Evolutionary conservation across 2,113 vertebrate genomes (phyloP), one percentile per base, ranked within the genome.

Genomic region (Ellobius talpinus): DNA sequence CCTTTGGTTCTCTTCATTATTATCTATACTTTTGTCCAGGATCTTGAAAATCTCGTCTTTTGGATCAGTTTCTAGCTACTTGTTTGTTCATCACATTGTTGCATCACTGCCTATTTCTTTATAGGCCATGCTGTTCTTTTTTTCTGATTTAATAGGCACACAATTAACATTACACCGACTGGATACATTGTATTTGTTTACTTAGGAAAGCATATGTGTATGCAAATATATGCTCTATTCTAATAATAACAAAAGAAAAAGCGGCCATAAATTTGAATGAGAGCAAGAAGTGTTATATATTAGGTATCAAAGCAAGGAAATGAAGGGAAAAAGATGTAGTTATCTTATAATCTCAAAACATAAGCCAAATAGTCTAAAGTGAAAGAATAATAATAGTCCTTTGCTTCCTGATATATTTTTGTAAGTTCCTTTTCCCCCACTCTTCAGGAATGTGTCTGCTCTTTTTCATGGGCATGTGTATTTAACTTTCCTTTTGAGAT

Each of bases 391-490:
- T 14, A 26, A 61, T 61, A 61, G 55, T 39, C 21, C 5, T 58
- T 58, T 61, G 39, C 5, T 61, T 19, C 39, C 3, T 9, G n/a
- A 61, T 61, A 26, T 61, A 4, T 13, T 1, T 29, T 78, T 17
- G 1, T 29, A 29, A n/a, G 36, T 9, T 61, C 0, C 14, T 33
- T 61, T 29, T 3, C 19, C 7, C 70, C 8, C n/a, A 61, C 11
- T 14, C 3, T 61, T 16, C 13, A 39, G 4, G 13, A 42, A 17
- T 26, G 3, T 39, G 7, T 84, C 58, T 29, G 7, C n/a, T 84
- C 3, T 7, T 26, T 82, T 82, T 16, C 23, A 7, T 58, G 7
- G 7, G 13, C 24, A 29, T 84, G 7, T 26, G 5, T 42, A 39
- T 9, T 31, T 42, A 17, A 29, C 39, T 29, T 63, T 42, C 17